Conservation (phyloP, 2,113 vertebrate genomes). For the human region GRCh38 chr7:125257501-125258000, state of each 20-base stretch:
- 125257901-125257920: no score
- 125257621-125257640: not conserved
- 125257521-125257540: not conserved
- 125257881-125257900: not conserved
- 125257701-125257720: not conserved
- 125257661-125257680: not conserved
- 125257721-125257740: not conserved
- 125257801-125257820: not conserved
- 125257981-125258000: no score
- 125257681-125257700: not conserved
- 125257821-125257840: not conserved
- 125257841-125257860: not conserved
- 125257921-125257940: no score
- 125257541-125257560: not conserved
- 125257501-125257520: not conserved
- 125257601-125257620: not conserved
- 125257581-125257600: not conserved
- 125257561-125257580: not conserved
- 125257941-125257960: no score
- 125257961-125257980: no score
- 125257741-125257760: not conserved
- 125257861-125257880: not conserved
- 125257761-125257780: not conserved
- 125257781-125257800: not conserved
- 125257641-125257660: not conserved